Percentiles rank a stretch among this genome's conserved stretches.
Conservation (phyloP, 2,797 vertebrate genomes). For the Chelonia mydas region DNA sequence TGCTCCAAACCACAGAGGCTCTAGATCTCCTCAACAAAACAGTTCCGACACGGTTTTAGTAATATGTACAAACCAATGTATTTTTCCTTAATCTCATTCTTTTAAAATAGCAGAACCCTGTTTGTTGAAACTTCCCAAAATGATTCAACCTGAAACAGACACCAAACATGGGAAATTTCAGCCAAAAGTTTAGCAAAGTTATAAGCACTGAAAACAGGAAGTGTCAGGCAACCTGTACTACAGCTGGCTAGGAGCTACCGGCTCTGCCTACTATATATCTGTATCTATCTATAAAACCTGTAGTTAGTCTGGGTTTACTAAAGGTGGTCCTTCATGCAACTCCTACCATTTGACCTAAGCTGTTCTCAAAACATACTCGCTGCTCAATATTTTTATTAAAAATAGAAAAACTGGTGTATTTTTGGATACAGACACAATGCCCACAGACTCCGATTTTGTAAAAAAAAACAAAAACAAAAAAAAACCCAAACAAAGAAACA, state of each 20-base stretch:
- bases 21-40: neutral
- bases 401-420: neutral
- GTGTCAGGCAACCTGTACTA: neutral
- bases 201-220: neutral
- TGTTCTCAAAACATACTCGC: neutral
- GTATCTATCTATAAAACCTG: neutral
- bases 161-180: neutral
- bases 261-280: rapidly evolving
- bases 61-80: neutral
- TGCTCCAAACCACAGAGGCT: neutral
- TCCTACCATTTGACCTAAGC: rapidly evolving
- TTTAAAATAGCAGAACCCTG: neutral
- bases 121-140: neutral
- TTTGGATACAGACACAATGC: neutral
- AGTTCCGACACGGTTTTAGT: rapidly evolving
- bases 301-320: neutral
- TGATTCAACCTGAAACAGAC: neutral
- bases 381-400: neutral
- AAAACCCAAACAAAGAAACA: no score
- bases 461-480: neutral
- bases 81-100: neutral
- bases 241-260: neutral
- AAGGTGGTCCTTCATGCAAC: neutral
- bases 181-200: neutral
- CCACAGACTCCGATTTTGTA: neutral